Conservation (phyloP, 2,113 vertebrate species). For the Barbus barbus region DNA sequence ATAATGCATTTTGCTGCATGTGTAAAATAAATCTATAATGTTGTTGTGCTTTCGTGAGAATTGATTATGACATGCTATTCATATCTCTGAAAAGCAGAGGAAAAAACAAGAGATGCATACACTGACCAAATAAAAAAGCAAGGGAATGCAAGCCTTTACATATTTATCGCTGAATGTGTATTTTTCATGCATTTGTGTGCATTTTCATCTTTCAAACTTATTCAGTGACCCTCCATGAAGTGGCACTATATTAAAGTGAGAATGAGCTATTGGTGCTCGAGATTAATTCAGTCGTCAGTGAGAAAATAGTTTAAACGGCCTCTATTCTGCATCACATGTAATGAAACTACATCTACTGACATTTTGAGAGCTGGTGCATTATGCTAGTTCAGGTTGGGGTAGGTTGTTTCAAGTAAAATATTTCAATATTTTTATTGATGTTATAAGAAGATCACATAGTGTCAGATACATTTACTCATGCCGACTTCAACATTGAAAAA, state of each 20-base stretch:
- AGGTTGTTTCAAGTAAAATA: not conserved
- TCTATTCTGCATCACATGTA: not conserved
- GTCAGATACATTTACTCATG: not conserved
- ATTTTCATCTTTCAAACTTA: not conserved
- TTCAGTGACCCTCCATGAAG: not conserved
- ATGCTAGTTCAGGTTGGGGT: not conserved
- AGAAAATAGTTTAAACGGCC: not conserved
- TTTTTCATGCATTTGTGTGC: not conserved
- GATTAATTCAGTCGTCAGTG: conserved; percentile 4
- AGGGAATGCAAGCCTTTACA: not conserved
- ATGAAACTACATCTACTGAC: not conserved
- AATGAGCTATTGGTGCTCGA: not conserved
- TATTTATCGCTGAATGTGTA: conserved; percentile 24
- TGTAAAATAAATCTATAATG: conserved; percentile 17
- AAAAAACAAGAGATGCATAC: too few species aligned
- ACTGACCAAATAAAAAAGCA: not conserved
- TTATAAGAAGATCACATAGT: not conserved
- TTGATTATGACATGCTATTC: conserved; percentile 3
- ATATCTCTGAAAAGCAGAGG: not conserved
- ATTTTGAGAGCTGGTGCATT: not conserved
- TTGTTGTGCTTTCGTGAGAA: not conserved
- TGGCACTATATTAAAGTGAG: conserved; percentile 22
- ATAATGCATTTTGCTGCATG: conserved; percentile 8
- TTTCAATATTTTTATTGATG: not conserved
- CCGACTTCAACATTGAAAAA: not conserved